Base-by-base conservation (phyloP, 1,140 invertebrate genomes). In the Drosophila triauraria region DNA sequence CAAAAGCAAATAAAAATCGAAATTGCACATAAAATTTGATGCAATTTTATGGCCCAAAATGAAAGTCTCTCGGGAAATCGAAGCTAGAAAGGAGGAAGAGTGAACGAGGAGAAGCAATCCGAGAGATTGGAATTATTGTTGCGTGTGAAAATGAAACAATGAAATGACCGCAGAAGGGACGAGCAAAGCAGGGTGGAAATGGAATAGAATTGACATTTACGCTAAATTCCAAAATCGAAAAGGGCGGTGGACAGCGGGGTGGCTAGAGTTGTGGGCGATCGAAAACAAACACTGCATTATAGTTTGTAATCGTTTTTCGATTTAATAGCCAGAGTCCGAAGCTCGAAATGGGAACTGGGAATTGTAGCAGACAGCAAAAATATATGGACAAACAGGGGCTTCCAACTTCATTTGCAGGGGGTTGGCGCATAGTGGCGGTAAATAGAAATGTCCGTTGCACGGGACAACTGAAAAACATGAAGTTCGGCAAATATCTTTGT, bases 271-370 rank as follows among this genome's bases (percentile, higher is more conserved):
- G 44, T 40, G 27, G 43, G 42, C 8, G 65, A 56, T 30, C 61
- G 61, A 67, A 84, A 69, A 83, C 82, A 90, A 80, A 90, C 64
- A 80, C 70, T 76, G 78, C 68, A 90, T 90, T 90, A 90, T 90
- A 82, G 85, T 90, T 90, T 90, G 85, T 90, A 90, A 90, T 90
- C 85, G 86, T 82, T 90, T 90, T 90, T 90, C 85, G 85, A 90
- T 90, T 82, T 90, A 90, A 90, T 90, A 90, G 84, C 43, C 63
- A 59, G 17, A 71, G 51, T 58, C 44, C 51, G 15, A 9, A 48
- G 70, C 70, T 60, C 75, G 38, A 44, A 71, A 32, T 15, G 43
- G 35, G 51, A 57, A 71, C 50, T 40, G 69, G 69, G 51, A 72
- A 58, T 72, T 58, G 35, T 53, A 47, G 47, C 30, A 59, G 69